Conservation (phyloP, 2,888 invertebrate species). For the Eupithecia tripunctaria region DNA sequence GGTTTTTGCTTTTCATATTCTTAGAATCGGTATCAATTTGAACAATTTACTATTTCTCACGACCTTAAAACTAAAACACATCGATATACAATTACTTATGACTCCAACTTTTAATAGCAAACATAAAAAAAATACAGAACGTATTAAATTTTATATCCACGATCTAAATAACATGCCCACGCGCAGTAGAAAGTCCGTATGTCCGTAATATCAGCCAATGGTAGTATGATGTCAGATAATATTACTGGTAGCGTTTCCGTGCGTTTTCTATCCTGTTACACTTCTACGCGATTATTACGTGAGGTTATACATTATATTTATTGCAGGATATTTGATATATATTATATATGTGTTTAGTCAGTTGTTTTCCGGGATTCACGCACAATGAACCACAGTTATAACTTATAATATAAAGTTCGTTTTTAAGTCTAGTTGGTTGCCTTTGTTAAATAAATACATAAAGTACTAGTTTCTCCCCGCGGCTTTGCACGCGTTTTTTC, state of each 20-base stretch:
- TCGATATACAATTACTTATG: neutral
- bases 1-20: neutral
- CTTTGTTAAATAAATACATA: too few relatives aligned
- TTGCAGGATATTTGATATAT: constrained; percentile 4
- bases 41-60: neutral
- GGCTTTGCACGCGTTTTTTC: too few relatives aligned
- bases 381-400: neutral
- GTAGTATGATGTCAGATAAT: constrained; percentile 34
- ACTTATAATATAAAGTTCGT: too few relatives aligned
- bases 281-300: constrained; percentile 17
- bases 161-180: constrained; percentile 1
- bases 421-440: too few relatives aligned
- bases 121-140: neutral
- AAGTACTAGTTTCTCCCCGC: too few relatives aligned
- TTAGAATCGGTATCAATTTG: neutral
- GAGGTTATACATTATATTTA: constrained; percentile 12
- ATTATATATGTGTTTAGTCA: neutral
- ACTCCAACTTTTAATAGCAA: neutral
- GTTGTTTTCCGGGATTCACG: neutral
- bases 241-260: constrained; percentile 49
- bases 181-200: neutral
- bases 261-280: constrained; percentile 52
- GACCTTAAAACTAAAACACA: neutral
- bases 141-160: neutral
- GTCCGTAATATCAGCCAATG: constrained; percentile 14